Evolutionary conservation across 2,888 invertebrate genomes (phyloP), one percentile per base, ranked within the genome.

Genomic region (Polydrusus tereticollis): DNA sequence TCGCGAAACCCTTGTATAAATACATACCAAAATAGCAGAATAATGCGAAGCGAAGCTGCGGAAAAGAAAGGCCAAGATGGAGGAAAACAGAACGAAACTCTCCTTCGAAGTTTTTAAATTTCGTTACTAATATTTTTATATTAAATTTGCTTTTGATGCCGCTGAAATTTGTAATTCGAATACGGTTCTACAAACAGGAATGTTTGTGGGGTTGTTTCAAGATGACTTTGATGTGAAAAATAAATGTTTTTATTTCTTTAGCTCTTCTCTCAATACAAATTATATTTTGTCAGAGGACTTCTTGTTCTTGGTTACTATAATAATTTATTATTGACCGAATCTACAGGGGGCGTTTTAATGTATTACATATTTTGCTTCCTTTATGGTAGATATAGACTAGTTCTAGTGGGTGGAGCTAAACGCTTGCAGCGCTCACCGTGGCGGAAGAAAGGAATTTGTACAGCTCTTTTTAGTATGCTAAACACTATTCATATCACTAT

Each of bases 21-120:
- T 82, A 81, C 82, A 82, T 82, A 80, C 78, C 79, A 81, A 76
- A 82, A 81, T 77, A 80, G 59, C 45, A 29, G 78, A 79, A 81
- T 79, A 80, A 81, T 81, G 80, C 78, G 69, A 67, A 59, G 69
- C 60, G 72, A 47, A 66, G 67, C 69, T 26, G 66, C 67, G 72
- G 72, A 75, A 72, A 71, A 73, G 69, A 62, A 60, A 41, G 18
- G 12, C 52, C 29, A 67, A 64, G 26, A 50, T 14, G 50, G 26
- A 50, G 10, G 50, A 50, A 50, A 50, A 50, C 50, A 50, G 50
- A 14, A 14, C 23, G 7, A 14, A 50, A 50, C 45, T 45, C 20
- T 20, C 12, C 45, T 20, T 45, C 38, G 38, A 57, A 38, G 57
- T 57, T 66, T 55, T 57, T 55, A 43, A 66, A 66, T 66, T 66